Base-by-base conservation (phyloP, 2,113 vertebrate genomes). In the Lepus americanus region DNA sequence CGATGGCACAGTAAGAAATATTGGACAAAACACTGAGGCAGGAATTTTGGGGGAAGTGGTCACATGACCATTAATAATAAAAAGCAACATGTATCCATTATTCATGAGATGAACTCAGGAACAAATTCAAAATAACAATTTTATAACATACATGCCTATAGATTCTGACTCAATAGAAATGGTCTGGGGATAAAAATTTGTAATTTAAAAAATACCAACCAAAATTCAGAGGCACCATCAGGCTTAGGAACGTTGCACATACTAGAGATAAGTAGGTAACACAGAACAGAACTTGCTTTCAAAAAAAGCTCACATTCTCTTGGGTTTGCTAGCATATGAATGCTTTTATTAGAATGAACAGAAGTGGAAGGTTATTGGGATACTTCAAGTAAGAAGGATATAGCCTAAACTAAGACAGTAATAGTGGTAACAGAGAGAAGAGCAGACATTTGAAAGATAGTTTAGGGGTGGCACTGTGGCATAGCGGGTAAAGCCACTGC, bases 81-180 rank as follows among this genome's bases (percentile, higher is more conserved):
- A 79, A 86, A 61, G 31, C 27, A 89, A 89, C 3, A 33, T 6
- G n/a, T 80, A 13, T 79, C 9, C 44, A 39, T 74, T 93, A 59
- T 44, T 92, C 59, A 53, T 44, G 83, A 76, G 20, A 70, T 93
- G n/a, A 89, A 77, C 10, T 89, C 61, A 78, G 22, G 31, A 63
- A 92, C 74, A 95, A 59, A 76, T 67, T 87, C 70, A 82, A 93
- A 67, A 89, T 83, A 63, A 16, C 49, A 73, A 19, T 61, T 81
- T 95, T 95, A 13, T 85, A 82, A 31, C 14, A 27, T 67, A 84
- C n/a, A 59, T 70, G n/a, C 33, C 2, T 84, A 0, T 87, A 72
- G 78, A 84, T 85, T 88, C n/a, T 93, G 64, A 72, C 44, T 81
- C 69, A 91, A 17, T 19, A 77, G 27, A 72, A 53, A 73, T 5